Conservation (phyloP, 2,888 invertebrate species). For the Cylloceria caligata region DNA sequence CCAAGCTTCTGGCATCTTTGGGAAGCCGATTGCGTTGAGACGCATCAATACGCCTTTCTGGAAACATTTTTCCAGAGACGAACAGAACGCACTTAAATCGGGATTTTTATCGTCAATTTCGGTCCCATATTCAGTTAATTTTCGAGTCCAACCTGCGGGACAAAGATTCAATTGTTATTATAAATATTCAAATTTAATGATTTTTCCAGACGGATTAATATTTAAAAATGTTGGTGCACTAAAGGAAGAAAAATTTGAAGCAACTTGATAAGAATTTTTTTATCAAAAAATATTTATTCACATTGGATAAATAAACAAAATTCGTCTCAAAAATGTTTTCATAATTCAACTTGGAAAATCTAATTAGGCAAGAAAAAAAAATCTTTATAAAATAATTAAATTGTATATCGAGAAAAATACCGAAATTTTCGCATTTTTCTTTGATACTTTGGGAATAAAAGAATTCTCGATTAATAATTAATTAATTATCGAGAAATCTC, state of each 20-base stretch:
- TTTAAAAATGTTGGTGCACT: neutral
- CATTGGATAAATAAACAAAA: too few species aligned
- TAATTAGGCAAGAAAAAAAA: too few species aligned
- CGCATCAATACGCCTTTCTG: constrained; percentile 85
- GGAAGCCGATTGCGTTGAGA: constrained; percentile 83
- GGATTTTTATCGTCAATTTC: constrained; percentile 85
- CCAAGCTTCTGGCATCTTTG: constrained; percentile 85
- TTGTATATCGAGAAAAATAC: too few species aligned
- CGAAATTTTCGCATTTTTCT: neutral
- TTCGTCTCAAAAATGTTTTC: too few species aligned
- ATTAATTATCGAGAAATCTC: too few species aligned
- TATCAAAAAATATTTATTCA: too few species aligned
- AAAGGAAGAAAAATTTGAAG: too few species aligned
- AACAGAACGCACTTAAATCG: constrained; percentile 85
- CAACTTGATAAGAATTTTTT: too few species aligned
- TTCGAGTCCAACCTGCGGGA: constrained; percentile 83
- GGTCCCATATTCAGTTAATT: constrained; percentile 81
- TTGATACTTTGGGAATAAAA: neutral
- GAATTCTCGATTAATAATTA: neutral
- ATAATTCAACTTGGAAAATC: too few species aligned
- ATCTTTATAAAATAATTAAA: neutral
- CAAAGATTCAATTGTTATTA: constrained; percentile 24
- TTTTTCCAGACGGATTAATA: neutral
- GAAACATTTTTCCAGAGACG: constrained; percentile 87
- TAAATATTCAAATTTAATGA: neutral